Evolutionary conservation across 2,888 invertebrate genomes (phyloP).

Genomic region (Eupeodes luniger): DNA sequence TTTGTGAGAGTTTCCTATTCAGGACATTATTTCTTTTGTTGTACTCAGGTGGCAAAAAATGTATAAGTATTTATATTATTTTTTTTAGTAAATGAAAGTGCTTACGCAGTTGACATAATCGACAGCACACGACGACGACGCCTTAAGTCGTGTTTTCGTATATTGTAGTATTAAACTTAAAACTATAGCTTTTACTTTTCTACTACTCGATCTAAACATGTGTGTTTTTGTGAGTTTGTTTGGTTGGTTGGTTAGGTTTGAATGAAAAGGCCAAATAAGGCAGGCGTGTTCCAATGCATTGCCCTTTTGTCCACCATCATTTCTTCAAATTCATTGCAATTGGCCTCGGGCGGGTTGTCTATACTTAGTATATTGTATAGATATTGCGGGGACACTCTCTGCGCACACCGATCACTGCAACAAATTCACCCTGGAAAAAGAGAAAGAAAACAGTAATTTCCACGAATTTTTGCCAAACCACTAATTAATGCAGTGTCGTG

Average conservation of each 20-base stretch:
- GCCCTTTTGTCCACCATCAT: slow-evolving; percentile 67
- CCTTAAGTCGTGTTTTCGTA: slow-evolving; percentile 51
- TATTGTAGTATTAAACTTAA: not conserved
- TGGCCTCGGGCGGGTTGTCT: slow-evolving; percentile 34
- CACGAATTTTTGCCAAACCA: slow-evolving; percentile 62
- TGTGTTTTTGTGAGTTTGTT: not conserved
- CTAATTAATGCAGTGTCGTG: slow-evolving; percentile 76
- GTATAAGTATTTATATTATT: not conserved
- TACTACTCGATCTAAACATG: slow-evolving; percentile 7
- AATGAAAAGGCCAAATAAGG: slow-evolving; percentile 71
- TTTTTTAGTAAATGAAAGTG: slow-evolving; percentile 61
- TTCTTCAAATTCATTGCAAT: slow-evolving; percentile 71
- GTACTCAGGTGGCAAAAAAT: slow-evolving; percentile 60
- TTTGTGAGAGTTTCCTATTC: no score
- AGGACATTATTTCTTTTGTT: slow-evolving; percentile 11
- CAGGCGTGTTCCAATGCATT: slow-evolving; percentile 70
- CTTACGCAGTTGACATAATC: slow-evolving; percentile 75
- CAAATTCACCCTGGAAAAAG: slow-evolving; percentile 39
- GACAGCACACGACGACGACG: slow-evolving; percentile 63
- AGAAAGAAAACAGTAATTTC: slow-evolving; percentile 58
- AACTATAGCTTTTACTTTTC: slow-evolving; percentile 42
- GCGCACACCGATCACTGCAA: not conserved
- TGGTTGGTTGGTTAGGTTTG: not conserved
- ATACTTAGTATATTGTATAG: not conserved
- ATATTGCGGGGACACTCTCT: slow-evolving; percentile 2